Percentiles rank a stretch among this genome's conserved stretches.
These are phyloP conservation scores for Dryoscopus gambensis DNA, from an alignment of 2,113 vertebrate genomes.

Conservation along the genomic window DNA sequence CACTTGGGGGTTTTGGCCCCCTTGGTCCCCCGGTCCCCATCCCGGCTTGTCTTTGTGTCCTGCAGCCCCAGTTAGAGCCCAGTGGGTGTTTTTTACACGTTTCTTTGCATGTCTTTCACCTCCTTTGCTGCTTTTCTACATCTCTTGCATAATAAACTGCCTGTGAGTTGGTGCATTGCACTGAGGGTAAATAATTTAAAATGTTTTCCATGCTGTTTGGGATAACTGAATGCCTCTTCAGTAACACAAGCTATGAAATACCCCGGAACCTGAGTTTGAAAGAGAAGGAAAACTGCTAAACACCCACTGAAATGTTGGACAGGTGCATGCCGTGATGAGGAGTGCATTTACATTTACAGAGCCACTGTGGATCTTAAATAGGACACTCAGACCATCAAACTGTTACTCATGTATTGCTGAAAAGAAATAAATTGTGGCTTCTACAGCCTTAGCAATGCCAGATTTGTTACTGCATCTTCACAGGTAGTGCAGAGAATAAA, in stretches of 20 bases:
- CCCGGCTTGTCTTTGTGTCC: background rate
- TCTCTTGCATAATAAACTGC: background rate
- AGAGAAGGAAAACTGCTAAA: background rate
- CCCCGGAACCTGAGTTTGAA: background rate
- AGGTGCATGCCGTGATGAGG: background rate
- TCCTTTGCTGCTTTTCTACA: background rate
- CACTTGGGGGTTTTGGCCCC: background rate
- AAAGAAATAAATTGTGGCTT: background rate
- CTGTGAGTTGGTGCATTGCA: background rate
- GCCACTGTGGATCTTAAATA: rapidly evolving
- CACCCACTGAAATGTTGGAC: background rate
- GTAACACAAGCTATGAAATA: background rate
- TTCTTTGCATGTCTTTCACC: background rate
- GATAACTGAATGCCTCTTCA: background rate
- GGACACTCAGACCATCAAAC: background rate
- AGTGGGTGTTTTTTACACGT: rapidly evolving
- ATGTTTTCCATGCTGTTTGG: background rate
- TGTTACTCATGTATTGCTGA: background rate
- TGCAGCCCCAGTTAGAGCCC: background rate
- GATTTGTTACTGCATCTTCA: background rate
- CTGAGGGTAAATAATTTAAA: background rate
- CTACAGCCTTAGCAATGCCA: background rate
- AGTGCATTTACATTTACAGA: background rate
- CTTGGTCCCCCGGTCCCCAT: rapidly evolving
- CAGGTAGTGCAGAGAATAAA: background rate